Evolutionary conservation across 2,113 vertebrate genomes (phyloP).

Genomic region (Clarias gariepinus): DNA sequence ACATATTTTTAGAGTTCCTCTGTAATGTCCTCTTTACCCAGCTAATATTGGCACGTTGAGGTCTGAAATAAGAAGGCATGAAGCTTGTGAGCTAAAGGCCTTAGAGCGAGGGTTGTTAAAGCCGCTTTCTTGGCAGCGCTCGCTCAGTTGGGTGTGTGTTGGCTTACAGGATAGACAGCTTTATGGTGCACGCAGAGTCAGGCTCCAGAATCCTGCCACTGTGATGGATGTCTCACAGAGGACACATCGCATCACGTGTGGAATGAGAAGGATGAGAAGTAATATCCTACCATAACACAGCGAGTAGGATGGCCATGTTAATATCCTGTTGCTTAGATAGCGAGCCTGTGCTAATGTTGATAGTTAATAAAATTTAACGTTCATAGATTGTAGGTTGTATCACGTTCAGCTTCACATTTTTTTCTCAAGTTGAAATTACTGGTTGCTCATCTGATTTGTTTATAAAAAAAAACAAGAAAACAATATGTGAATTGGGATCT

Average conservation of each 20-base stretch:
- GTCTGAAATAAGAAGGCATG: constrained; percentile 14
- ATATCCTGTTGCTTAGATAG: neutral
- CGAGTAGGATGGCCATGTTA: neutral
- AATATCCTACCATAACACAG: neutral
- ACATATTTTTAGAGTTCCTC: neutral
- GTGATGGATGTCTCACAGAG: constrained; percentile 35
- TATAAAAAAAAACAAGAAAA: no score
- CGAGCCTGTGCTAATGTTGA: neutral
- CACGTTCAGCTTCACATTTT: neutral
- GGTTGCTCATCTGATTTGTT: no score
- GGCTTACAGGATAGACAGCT: constrained; percentile 9
- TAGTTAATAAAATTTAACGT: neutral
- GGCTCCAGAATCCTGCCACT: constrained; percentile 23
- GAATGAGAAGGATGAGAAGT: neutral
- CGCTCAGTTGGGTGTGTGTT: neutral
- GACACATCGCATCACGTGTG: neutral
- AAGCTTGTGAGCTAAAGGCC: neutral
- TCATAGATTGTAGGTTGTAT: neutral
- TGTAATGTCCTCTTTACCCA: neutral
- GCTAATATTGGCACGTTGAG: neutral
- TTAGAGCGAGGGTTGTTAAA: neutral
- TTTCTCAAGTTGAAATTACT: neutral
- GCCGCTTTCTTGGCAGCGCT: neutral
- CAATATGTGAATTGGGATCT: neutral
- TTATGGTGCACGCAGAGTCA: constrained; percentile 28